phyloP scores from a whole-genome alignment of 2,113 vertebrate species.

The Ranitomeya variabilis region DNA sequence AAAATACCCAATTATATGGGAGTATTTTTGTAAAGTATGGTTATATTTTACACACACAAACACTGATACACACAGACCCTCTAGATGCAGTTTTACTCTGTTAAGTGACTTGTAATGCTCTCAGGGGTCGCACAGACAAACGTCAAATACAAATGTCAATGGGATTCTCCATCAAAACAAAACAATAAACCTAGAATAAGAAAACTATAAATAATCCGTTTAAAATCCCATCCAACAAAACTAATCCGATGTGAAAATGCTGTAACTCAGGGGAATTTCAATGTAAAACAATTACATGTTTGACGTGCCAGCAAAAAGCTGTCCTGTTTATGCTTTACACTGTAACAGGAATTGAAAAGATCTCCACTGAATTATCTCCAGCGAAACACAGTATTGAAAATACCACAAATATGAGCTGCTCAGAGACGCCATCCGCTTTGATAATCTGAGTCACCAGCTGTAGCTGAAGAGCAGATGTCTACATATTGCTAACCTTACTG shows the following conservation, averaged over 20 bases:
- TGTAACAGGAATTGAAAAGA: constrained; percentile 31
- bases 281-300: constrained; percentile 28
- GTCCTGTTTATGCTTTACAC: not conserved
- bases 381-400: constrained; percentile 47
- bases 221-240: constrained; percentile 23
- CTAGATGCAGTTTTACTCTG: not conserved
- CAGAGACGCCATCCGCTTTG: not conserved
- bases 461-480: constrained; percentile 52
- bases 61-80: no score
- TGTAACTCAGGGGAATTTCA: constrained; percentile 13
- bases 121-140: not conserved
- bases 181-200: not conserved
- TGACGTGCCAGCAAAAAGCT: constrained; percentile 36
- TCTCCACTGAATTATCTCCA: constrained; percentile 52
- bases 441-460: constrained; percentile 56
- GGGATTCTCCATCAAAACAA: not conserved
- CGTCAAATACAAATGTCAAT: not conserved
- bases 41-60: not conserved
- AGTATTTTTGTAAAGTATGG: not conserved
- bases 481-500: constrained; percentile 6
- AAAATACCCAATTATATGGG: not conserved
- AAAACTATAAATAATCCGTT: constrained; percentile 4
- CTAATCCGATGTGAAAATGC: constrained; percentile 29
- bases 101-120: not conserved
- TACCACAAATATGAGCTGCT: constrained; percentile 54